Evolutionary conservation across 2,888 invertebrate genomes (phyloP), one percentile per base, ranked within the genome.

Genomic region (Cinara cedri): DNA sequence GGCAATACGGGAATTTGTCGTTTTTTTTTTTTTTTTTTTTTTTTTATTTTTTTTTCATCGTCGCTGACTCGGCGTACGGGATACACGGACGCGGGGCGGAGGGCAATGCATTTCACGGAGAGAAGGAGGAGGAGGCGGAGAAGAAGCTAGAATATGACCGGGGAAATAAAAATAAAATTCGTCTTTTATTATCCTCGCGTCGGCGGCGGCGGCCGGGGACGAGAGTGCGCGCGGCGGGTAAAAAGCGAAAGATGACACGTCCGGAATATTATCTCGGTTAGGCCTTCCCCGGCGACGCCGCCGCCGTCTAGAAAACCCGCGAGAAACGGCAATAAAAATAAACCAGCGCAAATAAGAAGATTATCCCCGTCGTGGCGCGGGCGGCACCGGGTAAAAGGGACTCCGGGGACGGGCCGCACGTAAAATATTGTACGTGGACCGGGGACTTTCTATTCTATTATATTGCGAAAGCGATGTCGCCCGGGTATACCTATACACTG

Each of bases 391-490:
- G 60, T 72, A 62, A 72, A 72, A 72, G 72, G 57, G 72, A 62
- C 72, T 72, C 72, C 60, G 60, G 72, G 72, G 72, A 72, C 26
- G 60, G 19, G 34, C 2, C 14, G 19, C 76, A 78, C 76, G 68
- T 78, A 78, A 78, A 78, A 78, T 78, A 68, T 78, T 78, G 76
- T 78, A 78, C 76, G 76, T 57, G 76, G 26, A 63, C 66, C 14
- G 65, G 51, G 14, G 74, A 34, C 34, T 63, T 78, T 57, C 57
- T 78, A 78, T 78, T 78, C 76, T 57, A 68, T 78, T 78, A 68
- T 21, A 34, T 66, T 26, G 14, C 34, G 19, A 60, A 60, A 34
- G 34, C 24, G 19, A 66, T n/a, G 66, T 16, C 11, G 44, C n/a
- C n/a, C 14, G 34, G 16, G 34, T 62, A 16, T 21, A 21, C 51